phyloP scores from a whole-genome alignment of 2,113 vertebrate species.

The Tragelaphus scriptus region DNA sequence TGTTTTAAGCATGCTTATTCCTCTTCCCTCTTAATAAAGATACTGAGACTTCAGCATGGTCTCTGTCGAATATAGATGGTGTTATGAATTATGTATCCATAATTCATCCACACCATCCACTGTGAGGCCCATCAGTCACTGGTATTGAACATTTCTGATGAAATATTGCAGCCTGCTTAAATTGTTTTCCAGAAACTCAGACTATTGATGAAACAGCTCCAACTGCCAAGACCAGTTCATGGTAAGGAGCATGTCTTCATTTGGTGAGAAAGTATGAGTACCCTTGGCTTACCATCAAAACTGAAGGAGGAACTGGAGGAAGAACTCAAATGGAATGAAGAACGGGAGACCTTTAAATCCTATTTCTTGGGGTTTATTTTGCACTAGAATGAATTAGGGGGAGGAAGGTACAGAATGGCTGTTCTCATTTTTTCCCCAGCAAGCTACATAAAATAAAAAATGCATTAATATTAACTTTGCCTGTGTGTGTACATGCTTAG shows the following conservation, averaged over 20 bases:
- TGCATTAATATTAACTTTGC: not conserved
- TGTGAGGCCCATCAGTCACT: not conserved
- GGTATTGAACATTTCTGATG: not conserved
- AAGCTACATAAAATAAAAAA: not conserved
- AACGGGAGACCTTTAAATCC: not conserved
- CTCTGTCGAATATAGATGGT: not conserved
- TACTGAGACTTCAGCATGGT: not conserved
- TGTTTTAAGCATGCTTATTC: constrained; percentile 7
- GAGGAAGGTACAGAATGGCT: not conserved
- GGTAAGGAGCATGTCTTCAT: not conserved
- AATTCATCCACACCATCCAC: not conserved
- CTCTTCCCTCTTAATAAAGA: not conserved
- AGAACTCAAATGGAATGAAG: not conserved
- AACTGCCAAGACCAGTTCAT: not conserved
- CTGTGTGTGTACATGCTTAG: not conserved
- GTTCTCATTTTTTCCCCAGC: not conserved
- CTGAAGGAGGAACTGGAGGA: not conserved
- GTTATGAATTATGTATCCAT: not conserved
- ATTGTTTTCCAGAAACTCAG: constrained; percentile 1
- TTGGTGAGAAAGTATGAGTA: not conserved
- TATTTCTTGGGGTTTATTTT: not conserved
- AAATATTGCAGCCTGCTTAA: constrained; percentile 9
- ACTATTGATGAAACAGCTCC: not conserved
- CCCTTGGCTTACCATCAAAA: not conserved
- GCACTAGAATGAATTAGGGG: not conserved